Conservation (phyloP, 2,888 invertebrate genomes). For the Trachelus stipa region DNA sequence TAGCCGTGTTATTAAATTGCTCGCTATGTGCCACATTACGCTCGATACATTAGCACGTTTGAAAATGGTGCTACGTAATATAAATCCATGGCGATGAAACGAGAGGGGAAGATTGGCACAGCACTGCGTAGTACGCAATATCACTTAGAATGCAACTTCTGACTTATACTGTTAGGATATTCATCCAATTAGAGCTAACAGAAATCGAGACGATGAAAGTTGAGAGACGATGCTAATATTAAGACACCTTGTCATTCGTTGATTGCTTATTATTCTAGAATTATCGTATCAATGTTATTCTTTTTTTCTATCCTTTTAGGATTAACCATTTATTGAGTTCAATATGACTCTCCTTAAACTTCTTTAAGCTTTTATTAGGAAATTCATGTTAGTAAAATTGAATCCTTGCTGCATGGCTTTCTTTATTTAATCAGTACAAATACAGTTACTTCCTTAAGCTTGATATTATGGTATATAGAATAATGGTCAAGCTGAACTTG, state of each 20-base stretch:
- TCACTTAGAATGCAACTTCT: no score
- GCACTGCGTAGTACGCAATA: no score
- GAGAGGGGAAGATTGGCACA: no score
- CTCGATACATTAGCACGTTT: no score
- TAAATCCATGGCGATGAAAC: no score
- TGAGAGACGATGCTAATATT: not conserved
- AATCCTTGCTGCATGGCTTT: not conserved
- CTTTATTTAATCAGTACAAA: not conserved
- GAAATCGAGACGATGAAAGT: not conserved
- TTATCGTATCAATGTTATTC: not conserved
- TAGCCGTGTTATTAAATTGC: no score
- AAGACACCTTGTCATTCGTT: not conserved
- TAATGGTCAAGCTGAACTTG: not conserved
- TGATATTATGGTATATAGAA: not conserved
- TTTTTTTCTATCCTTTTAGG: not conserved
- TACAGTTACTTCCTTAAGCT: not conserved
- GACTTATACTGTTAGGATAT: not conserved
- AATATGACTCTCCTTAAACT: not conserved
- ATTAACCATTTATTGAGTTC: not conserved
- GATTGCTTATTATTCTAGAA: not conserved
- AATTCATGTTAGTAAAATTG: not conserved
- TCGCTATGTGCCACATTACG: no score
- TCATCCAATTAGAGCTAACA: not conserved
- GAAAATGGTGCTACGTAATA: no score
- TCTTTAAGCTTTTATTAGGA: not conserved